Evolutionary conservation across 1,140 invertebrate species (phyloP).

Genomic region (Diorhabda sublineata): DNA sequence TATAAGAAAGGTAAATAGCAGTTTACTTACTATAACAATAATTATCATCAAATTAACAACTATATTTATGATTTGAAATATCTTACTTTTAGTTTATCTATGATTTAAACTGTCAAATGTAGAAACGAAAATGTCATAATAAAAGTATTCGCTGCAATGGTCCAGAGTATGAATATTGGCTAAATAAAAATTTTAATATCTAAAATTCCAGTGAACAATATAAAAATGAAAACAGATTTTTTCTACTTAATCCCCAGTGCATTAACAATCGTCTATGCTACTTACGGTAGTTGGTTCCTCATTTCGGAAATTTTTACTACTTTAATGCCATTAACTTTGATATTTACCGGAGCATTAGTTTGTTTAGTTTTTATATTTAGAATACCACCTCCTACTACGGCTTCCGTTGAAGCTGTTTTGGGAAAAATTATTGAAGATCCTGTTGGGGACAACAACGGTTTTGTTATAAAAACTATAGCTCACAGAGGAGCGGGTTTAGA

Average conservation of each 20-base stretch:
- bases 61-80: too few relatives aligned
- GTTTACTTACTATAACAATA: too few relatives aligned
- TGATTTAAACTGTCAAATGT: too few relatives aligned
- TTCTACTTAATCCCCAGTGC: slow-evolving; percentile 25
- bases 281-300: slow-evolving; percentile 28
- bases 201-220: background rate
- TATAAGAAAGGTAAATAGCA: too few relatives aligned
- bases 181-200: too few relatives aligned
- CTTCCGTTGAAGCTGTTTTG: slow-evolving; percentile 46
- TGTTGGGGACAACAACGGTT: slow-evolving; percentile 39
- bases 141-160: too few relatives aligned
- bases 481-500: slow-evolving; percentile 67
- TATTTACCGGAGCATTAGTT: slow-evolving; percentile 31
- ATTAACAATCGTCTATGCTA: slow-evolving; percentile 23
- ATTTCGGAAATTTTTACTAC: slow-evolving; percentile 30
- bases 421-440: slow-evolving; percentile 45
- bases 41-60: too few relatives aligned
- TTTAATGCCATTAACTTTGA: slow-evolving; percentile 37
- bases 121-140: too few relatives aligned
- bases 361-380: slow-evolving; percentile 30
- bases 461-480: slow-evolving; percentile 55
- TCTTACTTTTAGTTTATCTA: too few relatives aligned
- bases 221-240: slow-evolving; percentile 22
- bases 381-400: slow-evolving; percentile 43
- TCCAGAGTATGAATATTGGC: too few relatives aligned